Evolutionary conservation across 2,888 invertebrate genomes (phyloP).

Genomic region (Parapristionchus giblindavisi): DNA sequence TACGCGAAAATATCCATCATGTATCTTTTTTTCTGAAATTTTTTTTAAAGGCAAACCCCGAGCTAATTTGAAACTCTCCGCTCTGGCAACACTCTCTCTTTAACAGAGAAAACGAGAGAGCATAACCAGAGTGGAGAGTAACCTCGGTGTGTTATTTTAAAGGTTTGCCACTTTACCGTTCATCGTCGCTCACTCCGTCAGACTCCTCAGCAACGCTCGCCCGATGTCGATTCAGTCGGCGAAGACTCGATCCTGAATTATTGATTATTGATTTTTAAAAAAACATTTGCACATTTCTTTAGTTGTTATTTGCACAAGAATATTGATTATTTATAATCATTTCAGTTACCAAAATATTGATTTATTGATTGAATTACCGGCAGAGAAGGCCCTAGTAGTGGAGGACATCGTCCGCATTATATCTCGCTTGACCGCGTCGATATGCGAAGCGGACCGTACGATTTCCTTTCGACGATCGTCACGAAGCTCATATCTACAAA

Average conservation of each 20-base stretch:
- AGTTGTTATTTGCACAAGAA: neutral
- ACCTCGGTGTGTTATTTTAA: neutral
- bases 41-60: neutral
- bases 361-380: constrained; percentile 4
- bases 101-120: too few relatives aligned
- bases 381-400: constrained; percentile 39
- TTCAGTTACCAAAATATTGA: neutral
- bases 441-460: constrained; percentile 71
- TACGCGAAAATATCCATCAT: too few relatives aligned
- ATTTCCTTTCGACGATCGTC: constrained; percentile 74
- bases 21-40: neutral
- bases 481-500: constrained; percentile 73
- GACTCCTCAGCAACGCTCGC: constrained; percentile 55
- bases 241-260: constrained; percentile 30
- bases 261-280: neutral
- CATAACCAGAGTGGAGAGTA: too few relatives aligned
- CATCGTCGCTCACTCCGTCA: constrained; percentile 3
- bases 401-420: constrained; percentile 71
- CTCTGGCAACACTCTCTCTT: too few relatives aligned
- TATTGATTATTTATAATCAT: neutral
- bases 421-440: constrained; percentile 73
- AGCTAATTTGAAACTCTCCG: too few relatives aligned
- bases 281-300: neutral
- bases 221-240: constrained; percentile 43
- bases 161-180: neutral